A percentile compares a stretch with the other conserved stretches of the same genome.
These are phyloP conservation scores for Malaclemys terrapin DNA, from an alignment of 2,113 vertebrate genomes.

Conservation along the genomic window DNA sequence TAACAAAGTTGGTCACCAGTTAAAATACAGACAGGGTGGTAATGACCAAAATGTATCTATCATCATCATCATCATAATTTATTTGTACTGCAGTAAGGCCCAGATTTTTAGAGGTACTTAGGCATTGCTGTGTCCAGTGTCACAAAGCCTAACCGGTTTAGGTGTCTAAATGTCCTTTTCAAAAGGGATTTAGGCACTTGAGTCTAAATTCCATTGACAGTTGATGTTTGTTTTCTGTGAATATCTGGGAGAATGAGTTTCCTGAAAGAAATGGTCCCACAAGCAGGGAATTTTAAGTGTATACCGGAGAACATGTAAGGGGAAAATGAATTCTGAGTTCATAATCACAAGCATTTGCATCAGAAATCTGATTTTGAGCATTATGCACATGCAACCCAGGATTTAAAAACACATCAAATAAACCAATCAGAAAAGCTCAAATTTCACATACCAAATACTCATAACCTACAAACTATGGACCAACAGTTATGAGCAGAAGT, in stretches of 20 bases:
- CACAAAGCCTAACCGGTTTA: not conserved
- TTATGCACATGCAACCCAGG: constrained; percentile 51
- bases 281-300: accelerated
- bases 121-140: not conserved
- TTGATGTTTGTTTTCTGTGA: not conserved
- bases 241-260: constrained; percentile 9
- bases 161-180: not conserved
- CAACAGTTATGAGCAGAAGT: constrained; percentile 16
- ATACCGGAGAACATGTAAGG: not conserved
- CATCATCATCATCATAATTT: not conserved
- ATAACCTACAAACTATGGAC: constrained; percentile 39
- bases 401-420: not conserved
- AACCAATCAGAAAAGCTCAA: constrained; percentile 51
- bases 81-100: not conserved
- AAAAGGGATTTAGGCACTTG: not conserved
- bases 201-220: not conserved
- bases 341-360: not conserved
- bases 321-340: constrained; percentile 10
- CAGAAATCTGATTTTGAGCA: not conserved
- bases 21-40: not conserved
- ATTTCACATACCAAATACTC: constrained; percentile 46
- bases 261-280: not conserved
- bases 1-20: not conserved
- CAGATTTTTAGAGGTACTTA: not conserved
- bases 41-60: not conserved